Percentiles rank a stretch among this genome's conserved stretches.
phyloP scores from a whole-genome alignment of 2,888 invertebrate genomes.

The Lamproptera curius region DNA sequence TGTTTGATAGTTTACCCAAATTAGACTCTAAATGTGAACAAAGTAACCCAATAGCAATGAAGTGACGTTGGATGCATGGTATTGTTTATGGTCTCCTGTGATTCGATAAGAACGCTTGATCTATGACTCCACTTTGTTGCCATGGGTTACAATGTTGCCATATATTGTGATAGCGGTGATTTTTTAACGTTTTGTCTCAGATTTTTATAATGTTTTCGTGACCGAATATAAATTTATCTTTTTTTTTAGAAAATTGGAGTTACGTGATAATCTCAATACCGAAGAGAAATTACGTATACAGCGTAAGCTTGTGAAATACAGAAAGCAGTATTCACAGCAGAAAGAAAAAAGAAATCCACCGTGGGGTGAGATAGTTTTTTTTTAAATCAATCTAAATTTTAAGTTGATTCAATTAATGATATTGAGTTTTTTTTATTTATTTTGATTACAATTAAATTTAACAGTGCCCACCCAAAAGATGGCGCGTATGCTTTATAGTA shows the following conservation, averaged over 20 bases:
- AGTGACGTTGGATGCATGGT: too few relatives aligned
- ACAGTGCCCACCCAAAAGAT: conserved; percentile 97
- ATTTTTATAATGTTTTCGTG: too few relatives aligned
- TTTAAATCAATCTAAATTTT: neutral
- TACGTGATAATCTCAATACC: conserved; percentile 79
- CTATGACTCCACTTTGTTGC: too few relatives aligned
- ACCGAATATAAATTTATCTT: neutral
- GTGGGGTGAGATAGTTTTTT: conserved; percentile 82
- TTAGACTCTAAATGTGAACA: too few relatives aligned
- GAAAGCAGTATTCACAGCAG: conserved; percentile 87
- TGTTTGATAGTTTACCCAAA: too few relatives aligned
- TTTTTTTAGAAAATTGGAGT: conserved; percentile 68
- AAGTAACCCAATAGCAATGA: too few relatives aligned
- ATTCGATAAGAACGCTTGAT: too few relatives aligned
- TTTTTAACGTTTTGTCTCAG: too few relatives aligned
- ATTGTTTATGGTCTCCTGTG: too few relatives aligned
- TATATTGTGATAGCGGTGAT: too few relatives aligned
- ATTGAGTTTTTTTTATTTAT: conserved; percentile 1
- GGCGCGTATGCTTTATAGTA: conserved; percentile 93
- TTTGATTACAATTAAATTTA: too few relatives aligned
- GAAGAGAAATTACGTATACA: conserved; percentile 87
- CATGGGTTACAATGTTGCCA: too few relatives aligned
- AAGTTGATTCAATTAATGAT: neutral
- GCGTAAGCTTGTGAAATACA: conserved; percentile 89
- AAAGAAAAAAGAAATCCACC: conserved; percentile 87